Evolutionary conservation across 1,140 invertebrate genomes (phyloP).

Genomic region (Theocolax elegans): DNA sequence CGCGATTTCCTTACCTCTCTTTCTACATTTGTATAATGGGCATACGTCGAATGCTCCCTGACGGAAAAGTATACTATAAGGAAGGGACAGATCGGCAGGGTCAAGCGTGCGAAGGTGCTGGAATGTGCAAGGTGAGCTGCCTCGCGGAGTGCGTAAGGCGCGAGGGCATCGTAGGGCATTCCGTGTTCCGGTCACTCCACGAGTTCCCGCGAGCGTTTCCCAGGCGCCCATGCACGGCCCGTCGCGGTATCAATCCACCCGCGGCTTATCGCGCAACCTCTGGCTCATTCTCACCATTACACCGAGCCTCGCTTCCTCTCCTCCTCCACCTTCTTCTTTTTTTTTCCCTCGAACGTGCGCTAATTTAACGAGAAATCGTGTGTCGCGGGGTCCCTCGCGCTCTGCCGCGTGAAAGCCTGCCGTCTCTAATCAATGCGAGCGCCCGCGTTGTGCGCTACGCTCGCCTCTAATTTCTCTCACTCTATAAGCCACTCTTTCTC

Average conservation of each 20-base stretch:
- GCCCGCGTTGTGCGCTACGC: too few species aligned
- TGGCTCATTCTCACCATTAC: conserved; percentile 43
- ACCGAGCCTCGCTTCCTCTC: conserved; percentile 13
- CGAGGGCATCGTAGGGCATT: not conserved
- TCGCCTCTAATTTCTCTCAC: too few species aligned
- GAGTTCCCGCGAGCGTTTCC: conserved; percentile 46
- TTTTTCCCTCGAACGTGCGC: not conserved
- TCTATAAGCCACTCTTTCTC: too few species aligned
- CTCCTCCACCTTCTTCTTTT: not conserved
- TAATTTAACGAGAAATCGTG: conserved; percentile 3
- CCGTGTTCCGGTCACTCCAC: conserved; percentile 42
- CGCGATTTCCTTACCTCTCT: too few species aligned
- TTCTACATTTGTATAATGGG: too few species aligned
- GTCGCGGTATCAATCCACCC: conserved; percentile 11
- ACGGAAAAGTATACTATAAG: too few species aligned
- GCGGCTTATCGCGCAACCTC: conserved; percentile 27
- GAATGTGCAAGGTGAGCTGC: too few species aligned
- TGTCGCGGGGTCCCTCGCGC: not conserved
- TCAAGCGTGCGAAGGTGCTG: too few species aligned
- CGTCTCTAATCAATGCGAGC: not conserved
- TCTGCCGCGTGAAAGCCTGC: too few species aligned
- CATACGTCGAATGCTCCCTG: too few species aligned
- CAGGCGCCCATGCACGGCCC: conserved; percentile 37
- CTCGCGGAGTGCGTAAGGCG: not conserved
- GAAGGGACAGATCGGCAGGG: too few species aligned